These are phyloP conservation scores for Melanostoma scalare DNA, from an alignment of 2,888 invertebrate genomes.

Conservation along the genomic window DNA sequence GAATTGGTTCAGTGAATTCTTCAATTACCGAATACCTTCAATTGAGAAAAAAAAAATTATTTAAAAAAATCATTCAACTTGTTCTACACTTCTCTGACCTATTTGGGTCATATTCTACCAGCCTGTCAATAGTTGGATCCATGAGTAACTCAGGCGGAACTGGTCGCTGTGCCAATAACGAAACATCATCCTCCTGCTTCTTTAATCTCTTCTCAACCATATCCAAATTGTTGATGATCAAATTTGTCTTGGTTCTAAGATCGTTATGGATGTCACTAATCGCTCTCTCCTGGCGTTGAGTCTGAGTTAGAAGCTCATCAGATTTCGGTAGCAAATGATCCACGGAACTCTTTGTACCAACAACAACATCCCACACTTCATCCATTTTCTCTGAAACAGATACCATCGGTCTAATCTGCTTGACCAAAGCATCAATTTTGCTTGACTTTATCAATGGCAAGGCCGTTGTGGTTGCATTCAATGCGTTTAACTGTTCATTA, in stretches of 20 bases:
- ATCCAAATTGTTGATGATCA: conserved; percentile 93
- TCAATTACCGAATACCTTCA: conserved; percentile 80
- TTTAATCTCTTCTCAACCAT: conserved; percentile 92
- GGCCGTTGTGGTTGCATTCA: conserved; percentile 84
- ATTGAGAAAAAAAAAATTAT: conserved; percentile 8
- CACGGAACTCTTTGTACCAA: conserved; percentile 93
- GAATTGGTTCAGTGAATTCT: conserved; percentile 79
- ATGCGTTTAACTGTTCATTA: conserved; percentile 82
- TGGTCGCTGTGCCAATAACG: conserved; percentile 89
- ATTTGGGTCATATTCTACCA: conserved; percentile 90
- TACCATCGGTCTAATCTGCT: conserved; percentile 92
- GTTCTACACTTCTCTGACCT: conserved; percentile 82
- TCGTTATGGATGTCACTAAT: conserved; percentile 94
- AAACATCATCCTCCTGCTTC: conserved; percentile 93
- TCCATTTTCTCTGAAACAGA: conserved; percentile 95
- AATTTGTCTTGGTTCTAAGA: conserved; percentile 90
- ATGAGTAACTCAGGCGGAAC: conserved; percentile 88
- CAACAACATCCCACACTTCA: conserved; percentile 94
- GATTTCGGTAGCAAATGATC: conserved; percentile 93
- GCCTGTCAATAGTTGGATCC: conserved; percentile 89
- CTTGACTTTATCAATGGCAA: conserved; percentile 85
- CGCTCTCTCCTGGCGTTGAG: conserved; percentile 92
- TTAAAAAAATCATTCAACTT: conserved; percentile 2
- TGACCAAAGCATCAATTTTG: conserved; percentile 91
- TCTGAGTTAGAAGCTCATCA: conserved; percentile 92